Percentiles rank a stretch among this genome's conserved stretches.
phyloP scores from a whole-genome alignment of 2,888 invertebrate genomes.

The Eugnorisma glareosa region DNA sequence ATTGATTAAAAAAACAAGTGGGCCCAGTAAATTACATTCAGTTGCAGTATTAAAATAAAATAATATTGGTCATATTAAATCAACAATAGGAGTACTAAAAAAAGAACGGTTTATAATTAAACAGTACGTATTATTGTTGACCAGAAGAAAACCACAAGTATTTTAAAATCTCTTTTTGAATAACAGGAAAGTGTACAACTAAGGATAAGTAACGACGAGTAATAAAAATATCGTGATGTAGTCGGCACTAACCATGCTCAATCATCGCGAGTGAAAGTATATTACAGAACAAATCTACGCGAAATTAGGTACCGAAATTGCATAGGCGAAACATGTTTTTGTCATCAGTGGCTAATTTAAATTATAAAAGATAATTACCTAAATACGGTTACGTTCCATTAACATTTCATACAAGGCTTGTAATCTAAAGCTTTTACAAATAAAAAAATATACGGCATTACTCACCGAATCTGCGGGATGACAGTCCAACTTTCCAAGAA shows the following conservation, averaged over 20 bases:
- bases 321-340: background rate
- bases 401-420: conserved; percentile 48
- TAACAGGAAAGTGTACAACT: conserved; percentile 3
- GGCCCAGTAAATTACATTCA: background rate
- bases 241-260: conserved; percentile 16
- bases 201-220: too few species aligned
- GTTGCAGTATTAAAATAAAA: background rate
- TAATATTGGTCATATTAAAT: background rate
- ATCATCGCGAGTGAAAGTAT: conserved; percentile 62
- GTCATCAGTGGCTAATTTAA: conserved; percentile 11
- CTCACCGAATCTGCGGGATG: conserved; percentile 85
- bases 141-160: background rate
- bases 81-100: background rate
- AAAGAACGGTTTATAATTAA: background rate
- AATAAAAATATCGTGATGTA: conserved; percentile 16
- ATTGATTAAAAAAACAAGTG: background rate
- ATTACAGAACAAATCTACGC: conserved; percentile 31
- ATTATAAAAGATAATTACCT: conserved; percentile 21
- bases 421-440: conserved; percentile 63
- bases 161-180: background rate
- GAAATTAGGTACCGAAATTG: conserved; percentile 35
- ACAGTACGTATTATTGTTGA: background rate
- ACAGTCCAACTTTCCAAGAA: conserved; percentile 88
- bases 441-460: conserved; percentile 75
- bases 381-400: conserved; percentile 21